phyloP scores from a whole-genome alignment of 2,888 invertebrate species.

The Dyspetes luteomarginatus region DNA sequence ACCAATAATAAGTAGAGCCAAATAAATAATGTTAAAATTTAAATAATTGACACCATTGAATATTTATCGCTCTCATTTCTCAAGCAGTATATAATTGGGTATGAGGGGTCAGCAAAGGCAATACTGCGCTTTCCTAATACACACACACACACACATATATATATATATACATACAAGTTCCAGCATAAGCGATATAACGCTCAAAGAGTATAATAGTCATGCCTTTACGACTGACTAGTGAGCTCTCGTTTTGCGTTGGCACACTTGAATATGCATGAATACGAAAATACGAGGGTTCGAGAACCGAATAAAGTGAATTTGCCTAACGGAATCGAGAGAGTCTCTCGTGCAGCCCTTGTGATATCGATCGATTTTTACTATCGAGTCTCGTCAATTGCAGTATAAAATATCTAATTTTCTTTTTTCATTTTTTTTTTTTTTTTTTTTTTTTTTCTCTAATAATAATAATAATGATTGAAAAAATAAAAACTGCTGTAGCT shows the following conservation, averaged over 20 bases:
- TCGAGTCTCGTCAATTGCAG: no score
- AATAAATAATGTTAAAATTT: background rate
- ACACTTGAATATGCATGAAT: conserved; percentile 48
- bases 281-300: conserved; percentile 19
- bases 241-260: conserved; percentile 25
- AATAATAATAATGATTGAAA: background rate
- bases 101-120: background rate
- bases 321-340: no score
- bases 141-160: background rate
- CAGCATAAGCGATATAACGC: background rate
- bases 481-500: conserved; percentile 23
- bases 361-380: no score
- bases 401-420: conserved; percentile 7
- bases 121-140: background rate
- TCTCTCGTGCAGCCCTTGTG: background rate
- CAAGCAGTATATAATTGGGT: background rate
- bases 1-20: no score
- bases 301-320: conserved; percentile 34
- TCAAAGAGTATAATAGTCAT: background rate
- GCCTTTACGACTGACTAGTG: background rate
- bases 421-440: no score
- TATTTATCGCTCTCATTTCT: background rate
- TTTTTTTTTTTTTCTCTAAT: no score
- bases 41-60: background rate
- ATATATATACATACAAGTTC: background rate